Base-by-base conservation (phyloP, 1,140 invertebrate species). In the Ridgeia piscesae region DNA sequence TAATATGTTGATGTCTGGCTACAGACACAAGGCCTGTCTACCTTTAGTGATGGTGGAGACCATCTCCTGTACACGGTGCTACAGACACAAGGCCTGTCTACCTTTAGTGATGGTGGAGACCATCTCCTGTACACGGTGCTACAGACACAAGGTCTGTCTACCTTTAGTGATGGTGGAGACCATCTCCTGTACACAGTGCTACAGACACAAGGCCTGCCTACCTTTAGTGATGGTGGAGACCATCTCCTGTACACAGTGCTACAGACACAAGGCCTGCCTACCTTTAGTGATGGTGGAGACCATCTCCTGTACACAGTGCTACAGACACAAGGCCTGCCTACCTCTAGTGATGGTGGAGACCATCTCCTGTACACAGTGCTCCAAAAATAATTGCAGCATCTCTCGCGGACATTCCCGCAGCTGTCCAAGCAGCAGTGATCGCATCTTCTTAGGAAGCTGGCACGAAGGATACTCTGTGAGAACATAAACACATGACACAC, bases 351-450 rank as follows among this genome's bases (percentile, higher is more conserved):
- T 77, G 17, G 2, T 77, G 58, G 58, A 27, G 58, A 77, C 88
- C 94, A 95, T 94, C 34, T 91, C 93, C 33, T 95, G 94, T 92
- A 95, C 93, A 93, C 94, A 94, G 93, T 95, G 94, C 91, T 94
- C 94, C 77, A 94, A 94, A 58, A 95, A 93, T 27, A 94, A 91
- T 89, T 95, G 94, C 92, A 94, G 91, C 48, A 93, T 94, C 33
- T 94, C 93, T 17, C 92, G 91, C 34, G 94, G 93, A 88, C 94
- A 94, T 88, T 94, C 93, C 35, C 92, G 94, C 33, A 95, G 92
- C 33, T 93, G 92, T 34, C 92, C 91, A 48, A 93, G 92, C 4
- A 95, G 92, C 8, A 94, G 90, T 17, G 94, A 93, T 42, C 94
- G 93, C 34, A 94, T 93, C n/a, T 92, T 92, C 34, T 91, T 92